Percentiles rank a stretch among this genome's conserved stretches.
Evolutionary conservation across 2,888 invertebrate genomes (phyloP).

Genomic region (Nycteola revayana): DNA sequence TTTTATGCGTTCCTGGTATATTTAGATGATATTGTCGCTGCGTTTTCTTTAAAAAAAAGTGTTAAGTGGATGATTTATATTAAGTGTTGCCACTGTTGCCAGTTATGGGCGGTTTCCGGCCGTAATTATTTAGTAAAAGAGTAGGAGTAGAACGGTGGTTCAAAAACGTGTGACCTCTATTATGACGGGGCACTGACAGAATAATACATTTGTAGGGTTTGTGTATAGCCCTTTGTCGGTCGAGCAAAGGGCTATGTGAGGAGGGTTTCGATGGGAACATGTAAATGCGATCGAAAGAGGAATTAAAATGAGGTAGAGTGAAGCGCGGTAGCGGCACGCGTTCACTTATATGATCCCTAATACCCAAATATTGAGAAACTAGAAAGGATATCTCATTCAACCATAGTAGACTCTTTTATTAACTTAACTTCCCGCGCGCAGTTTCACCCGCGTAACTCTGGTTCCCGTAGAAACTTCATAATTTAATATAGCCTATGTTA

Average conservation of each 20-base stretch:
- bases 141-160: conserved; percentile 42
- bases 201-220: conserved; percentile 52
- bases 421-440: too few species aligned
- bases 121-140: conserved; percentile 62
- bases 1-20: conserved; percentile 73
- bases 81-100: conserved; percentile 65
- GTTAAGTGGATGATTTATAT: conserved; percentile 81
- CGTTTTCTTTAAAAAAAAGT: conserved; percentile 66
- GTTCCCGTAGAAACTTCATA: too few species aligned
- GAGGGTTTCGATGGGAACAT: conserved; percentile 13
- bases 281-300: conserved; percentile 9
- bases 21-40: conserved; percentile 73
- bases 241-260: conserved; percentile 21
- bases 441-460: too few species aligned
- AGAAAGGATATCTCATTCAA: too few species aligned
- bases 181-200: conserved; percentile 46
- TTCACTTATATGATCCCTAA: conserved; percentile 7
- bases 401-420: too few species aligned
- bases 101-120: conserved; percentile 72
- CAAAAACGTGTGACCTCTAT: conserved; percentile 45
- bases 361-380: too few species aligned
- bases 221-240: conserved; percentile 42
- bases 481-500: too few species aligned
- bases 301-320: conserved; percentile 2
- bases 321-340: conserved; percentile 2